These are phyloP conservation scores for Pampusana beccarii DNA, from an alignment of 2,113 vertebrate species.

Conservation along the genomic window DNA sequence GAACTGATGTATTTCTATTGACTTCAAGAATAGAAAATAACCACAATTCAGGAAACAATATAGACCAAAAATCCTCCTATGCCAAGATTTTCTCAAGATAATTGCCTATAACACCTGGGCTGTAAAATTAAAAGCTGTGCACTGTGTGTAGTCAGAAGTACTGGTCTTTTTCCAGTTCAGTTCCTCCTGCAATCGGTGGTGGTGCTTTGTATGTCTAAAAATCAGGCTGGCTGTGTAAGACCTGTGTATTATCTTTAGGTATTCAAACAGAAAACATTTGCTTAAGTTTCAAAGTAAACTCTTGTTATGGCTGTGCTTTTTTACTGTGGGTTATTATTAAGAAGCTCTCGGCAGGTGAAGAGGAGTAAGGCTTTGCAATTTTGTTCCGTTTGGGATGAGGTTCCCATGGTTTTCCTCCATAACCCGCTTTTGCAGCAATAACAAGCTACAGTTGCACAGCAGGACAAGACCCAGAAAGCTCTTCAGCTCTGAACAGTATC, in stretches of 20 bases:
- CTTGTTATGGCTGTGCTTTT: neutral
- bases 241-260: fast-evolving
- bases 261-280: neutral
- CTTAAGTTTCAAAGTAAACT: neutral
- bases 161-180: neutral
- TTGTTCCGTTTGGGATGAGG: fast-evolving
- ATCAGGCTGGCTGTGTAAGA: neutral
- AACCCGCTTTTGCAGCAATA: neutral
- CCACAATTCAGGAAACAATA: neutral
- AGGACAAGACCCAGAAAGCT: neutral
- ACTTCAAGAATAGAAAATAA: neutral
- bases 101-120: neutral
- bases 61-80: neutral
- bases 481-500: neutral
- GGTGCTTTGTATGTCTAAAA: neutral
- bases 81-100: neutral
- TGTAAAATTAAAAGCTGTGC: neutral
- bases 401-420: neutral
- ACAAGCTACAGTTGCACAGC: neutral
- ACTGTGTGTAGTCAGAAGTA: neutral
- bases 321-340: neutral
- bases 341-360: neutral
- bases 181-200: neutral
- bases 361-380: neutral
- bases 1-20: neutral